Evolutionary conservation across 2,797 vertebrate genomes (phyloP), one percentile per base, ranked within the genome.

Genomic region (Apodemus agrarius): DNA sequence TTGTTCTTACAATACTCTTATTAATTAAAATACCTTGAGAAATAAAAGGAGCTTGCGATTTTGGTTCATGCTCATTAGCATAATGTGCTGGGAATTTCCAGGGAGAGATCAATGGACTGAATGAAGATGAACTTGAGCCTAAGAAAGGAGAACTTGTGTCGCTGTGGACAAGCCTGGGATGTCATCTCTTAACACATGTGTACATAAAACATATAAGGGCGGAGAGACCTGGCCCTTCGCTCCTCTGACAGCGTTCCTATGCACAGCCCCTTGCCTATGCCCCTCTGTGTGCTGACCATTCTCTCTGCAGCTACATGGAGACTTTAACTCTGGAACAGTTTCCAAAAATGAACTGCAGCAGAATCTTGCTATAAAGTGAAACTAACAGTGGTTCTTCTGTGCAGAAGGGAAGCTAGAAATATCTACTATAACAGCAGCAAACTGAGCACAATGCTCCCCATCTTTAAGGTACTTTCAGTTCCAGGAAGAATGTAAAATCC

Each of bases 241-340:
- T 21, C 17, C 52, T 61, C n/a, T 43, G 69, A 93, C 92, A 74
- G 29, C 6, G 34, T 54, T 69, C 22, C 59, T 67, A 7, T 11
- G 6, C 10, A 37, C 79, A 19, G 87, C 29, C 57, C 8, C 63
- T 16, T 49, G 72, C 52, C 37, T 16, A 40, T 24, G 21, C 54
- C 74, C 59, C 78, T 26, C 37, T 29, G 29, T 54, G n/a, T 6
- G 0, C 69, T 1, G 80, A 67, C 83, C 46, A 26, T 59, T 79
- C 78, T n/a, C 92, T 59, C 46, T 12, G 72, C 95, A 99, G 99
- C 98, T 99, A 99, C 0, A 98, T 98, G 0, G 99, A 99, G 96
- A 99, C 99, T 92, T 16, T 99, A 96, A 98, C 98, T 99, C 85
- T 99, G 99, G 99, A 98, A 99, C 97, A 98, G 97, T 98, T 98